These are phyloP conservation scores for Harpagoxenus sublaevis DNA, from an alignment of 2,888 invertebrate genomes.

Conservation along the genomic window DNA sequence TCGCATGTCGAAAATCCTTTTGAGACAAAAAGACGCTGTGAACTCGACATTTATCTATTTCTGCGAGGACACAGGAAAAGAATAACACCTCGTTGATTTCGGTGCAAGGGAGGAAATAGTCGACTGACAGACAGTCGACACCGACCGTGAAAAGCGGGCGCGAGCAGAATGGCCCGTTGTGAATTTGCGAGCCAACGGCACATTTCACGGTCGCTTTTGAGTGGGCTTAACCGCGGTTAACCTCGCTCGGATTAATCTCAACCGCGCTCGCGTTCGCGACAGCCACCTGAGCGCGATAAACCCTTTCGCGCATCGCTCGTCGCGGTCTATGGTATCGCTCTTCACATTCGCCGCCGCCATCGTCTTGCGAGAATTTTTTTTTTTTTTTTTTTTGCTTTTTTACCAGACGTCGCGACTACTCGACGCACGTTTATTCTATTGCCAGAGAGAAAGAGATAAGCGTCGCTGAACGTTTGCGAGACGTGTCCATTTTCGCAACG, in stretches of 20 bases:
- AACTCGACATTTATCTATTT: neutral
- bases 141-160: slow-evolving; percentile 60
- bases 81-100: slow-evolving; percentile 71
- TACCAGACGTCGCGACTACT: slow-evolving; percentile 46
- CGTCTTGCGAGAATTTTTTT: slow-evolving; percentile 57
- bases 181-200: slow-evolving; percentile 50
- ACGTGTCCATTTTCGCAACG: slow-evolving; percentile 48
- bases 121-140: slow-evolving; percentile 61
- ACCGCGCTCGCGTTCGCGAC: slow-evolving; percentile 70
- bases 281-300: slow-evolving; percentile 72
- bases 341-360: slow-evolving; percentile 32
- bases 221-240: slow-evolving; percentile 71
- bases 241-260: slow-evolving; percentile 82
- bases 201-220: slow-evolving; percentile 71
- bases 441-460: slow-evolving; percentile 18
- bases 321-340: slow-evolving; percentile 61
- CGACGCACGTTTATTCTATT: slow-evolving; percentile 65
- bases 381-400: slow-evolving; percentile 42
- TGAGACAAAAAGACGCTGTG: neutral
- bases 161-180: slow-evolving; percentile 44
- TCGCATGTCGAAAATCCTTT: slow-evolving; percentile 75
- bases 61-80: neutral
- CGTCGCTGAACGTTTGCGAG: slow-evolving; percentile 36
- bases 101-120: slow-evolving; percentile 72
- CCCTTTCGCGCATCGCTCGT: slow-evolving; percentile 72